Conservation (phyloP, 1,140 invertebrate genomes). For the Chrysomallon squamiferum region DNA sequence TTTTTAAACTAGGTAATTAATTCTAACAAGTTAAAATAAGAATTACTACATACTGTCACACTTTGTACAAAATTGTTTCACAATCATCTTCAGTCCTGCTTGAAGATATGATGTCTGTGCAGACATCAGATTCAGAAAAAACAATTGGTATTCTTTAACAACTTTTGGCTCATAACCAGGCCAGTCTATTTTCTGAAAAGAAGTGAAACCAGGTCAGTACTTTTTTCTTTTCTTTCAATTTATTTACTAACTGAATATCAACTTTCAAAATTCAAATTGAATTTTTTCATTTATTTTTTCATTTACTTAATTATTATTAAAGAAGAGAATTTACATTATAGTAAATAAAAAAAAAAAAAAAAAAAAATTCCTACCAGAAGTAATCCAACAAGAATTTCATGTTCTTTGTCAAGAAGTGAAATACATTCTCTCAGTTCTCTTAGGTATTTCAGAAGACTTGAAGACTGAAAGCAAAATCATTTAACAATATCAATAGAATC, state of each 20-base stretch:
- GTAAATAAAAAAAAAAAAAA: not conserved
- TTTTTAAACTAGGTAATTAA: too few species aligned
- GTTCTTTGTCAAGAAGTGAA: constrained; percentile 37
- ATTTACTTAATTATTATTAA: too few species aligned
- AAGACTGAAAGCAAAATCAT: constrained; percentile 34
- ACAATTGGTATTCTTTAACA: constrained; percentile 39
- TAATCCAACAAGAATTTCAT: constrained; percentile 43
- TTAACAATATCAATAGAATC: not conserved
- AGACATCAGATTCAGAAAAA: constrained; percentile 47
- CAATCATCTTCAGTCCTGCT: constrained; percentile 35
- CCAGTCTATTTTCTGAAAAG: constrained; percentile 48
- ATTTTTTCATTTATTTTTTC: too few species aligned
- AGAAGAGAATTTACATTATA: too few species aligned
- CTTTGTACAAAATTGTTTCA: constrained; percentile 33
- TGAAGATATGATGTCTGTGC: constrained; percentile 46
- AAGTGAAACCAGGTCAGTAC: constrained; percentile 5
- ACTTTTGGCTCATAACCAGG: constrained; percentile 19
- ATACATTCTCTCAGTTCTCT: constrained; percentile 41
- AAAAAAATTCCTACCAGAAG: constrained; percentile 43
- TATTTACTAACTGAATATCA: too few species aligned
- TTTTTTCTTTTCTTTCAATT: not conserved
- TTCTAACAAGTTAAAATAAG: too few species aligned
- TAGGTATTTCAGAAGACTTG: constrained; percentile 34
- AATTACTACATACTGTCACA: not conserved
- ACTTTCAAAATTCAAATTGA: too few species aligned